A percentile compares a stretch with the other conserved stretches of the same genome.
Conservation (phyloP, 2,888 invertebrate genomes). For the Polymixis lichenea region DNA sequence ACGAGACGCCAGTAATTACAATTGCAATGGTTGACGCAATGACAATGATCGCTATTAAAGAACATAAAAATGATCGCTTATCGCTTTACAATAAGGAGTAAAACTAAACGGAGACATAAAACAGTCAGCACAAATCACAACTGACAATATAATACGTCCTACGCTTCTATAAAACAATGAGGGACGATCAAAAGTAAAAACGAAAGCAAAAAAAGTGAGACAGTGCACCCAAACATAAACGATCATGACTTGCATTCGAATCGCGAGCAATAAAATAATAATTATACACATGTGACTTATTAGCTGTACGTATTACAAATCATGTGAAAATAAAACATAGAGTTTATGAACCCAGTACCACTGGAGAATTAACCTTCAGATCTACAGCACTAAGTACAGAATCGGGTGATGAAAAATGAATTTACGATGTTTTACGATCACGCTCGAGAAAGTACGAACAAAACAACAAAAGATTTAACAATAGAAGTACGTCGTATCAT, state of each 20-base stretch:
- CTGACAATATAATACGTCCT: constrained; percentile 78
- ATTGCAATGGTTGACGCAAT: constrained; percentile 57
- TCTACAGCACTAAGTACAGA: constrained; percentile 51
- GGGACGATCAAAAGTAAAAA: constrained; percentile 76
- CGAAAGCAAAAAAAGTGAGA: constrained; percentile 76
- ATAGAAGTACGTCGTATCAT: constrained; percentile 89
- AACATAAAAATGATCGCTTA: constrained; percentile 63
- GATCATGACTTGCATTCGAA: constrained; percentile 86
- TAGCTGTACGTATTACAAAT: constrained; percentile 84
- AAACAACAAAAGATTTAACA: constrained; percentile 89
- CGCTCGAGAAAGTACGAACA: constrained; percentile 75
- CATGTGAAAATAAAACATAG: constrained; percentile 79
- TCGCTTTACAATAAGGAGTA: constrained; percentile 69
- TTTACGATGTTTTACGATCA: constrained; percentile 71
- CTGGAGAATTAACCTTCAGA: constrained; percentile 54
- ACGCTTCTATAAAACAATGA: constrained; percentile 82
- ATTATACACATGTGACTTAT: constrained; percentile 90
- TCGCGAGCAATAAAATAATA: constrained; percentile 88
- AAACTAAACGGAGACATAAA: constrained; percentile 70
- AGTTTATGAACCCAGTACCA: constrained; percentile 21
- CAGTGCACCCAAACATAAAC: constrained; percentile 80
- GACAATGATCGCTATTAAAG: constrained; percentile 62
- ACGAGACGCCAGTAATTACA: constrained; percentile 60
- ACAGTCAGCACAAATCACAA: constrained; percentile 75
- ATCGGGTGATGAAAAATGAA: constrained; percentile 40